Conservation (phyloP, 2,797 vertebrate species). For the Anableps anableps region DNA sequence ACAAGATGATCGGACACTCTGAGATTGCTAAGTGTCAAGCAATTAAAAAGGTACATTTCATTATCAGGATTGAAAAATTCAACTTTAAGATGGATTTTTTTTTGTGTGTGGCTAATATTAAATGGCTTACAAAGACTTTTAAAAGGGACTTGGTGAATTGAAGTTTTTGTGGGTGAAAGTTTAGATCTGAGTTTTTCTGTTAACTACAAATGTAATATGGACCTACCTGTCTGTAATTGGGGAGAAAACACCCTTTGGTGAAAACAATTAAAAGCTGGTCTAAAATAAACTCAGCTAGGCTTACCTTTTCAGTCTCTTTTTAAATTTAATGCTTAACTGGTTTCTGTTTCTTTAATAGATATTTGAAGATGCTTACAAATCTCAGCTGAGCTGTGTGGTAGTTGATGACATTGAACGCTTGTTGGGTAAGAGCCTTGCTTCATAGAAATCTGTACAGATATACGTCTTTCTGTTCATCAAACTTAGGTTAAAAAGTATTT, state of each 20-base stretch:
- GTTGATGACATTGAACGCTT: slow-evolving; percentile 96
- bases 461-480: too few species aligned
- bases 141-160: not conserved
- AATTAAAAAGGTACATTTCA: slow-evolving; percentile 90
- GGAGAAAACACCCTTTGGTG: not conserved
- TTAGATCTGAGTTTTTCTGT: not conserved
- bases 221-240: not conserved
- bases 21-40: slow-evolving; percentile 97
- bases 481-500: not conserved
- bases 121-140: not conserved
- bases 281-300: not conserved
- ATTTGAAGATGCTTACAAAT: slow-evolving; percentile 98
- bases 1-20: slow-evolving; percentile 97
- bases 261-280: not conserved
- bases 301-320: not conserved
- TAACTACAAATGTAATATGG: not conserved
- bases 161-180: not conserved
- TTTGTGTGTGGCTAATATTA: too few species aligned
- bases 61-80: not conserved
- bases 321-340: not conserved
- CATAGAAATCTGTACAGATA: not conserved
- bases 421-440: slow-evolving; percentile 83
- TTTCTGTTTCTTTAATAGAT: slow-evolving; percentile 79
- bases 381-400: slow-evolving; percentile 96
- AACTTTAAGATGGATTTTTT: too few species aligned